Conservation (phyloP, 1,140 invertebrate species). For the Leptonema lineaticorne region DNA sequence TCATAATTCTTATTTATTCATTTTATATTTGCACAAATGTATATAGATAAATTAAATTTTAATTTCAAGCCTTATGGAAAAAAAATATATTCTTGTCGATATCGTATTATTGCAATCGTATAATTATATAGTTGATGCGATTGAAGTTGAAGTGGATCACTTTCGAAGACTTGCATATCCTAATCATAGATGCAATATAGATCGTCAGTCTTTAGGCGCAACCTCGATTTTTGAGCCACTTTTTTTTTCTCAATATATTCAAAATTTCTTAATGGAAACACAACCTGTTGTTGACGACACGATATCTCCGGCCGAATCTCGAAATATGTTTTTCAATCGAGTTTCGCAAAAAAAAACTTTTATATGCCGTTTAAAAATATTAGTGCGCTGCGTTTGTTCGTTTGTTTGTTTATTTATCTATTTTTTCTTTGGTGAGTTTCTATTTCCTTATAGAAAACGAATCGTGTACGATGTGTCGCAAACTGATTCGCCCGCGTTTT, state of each 20-base stretch:
- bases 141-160: too few relatives aligned
- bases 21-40: too few relatives aligned
- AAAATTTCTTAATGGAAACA: neutral
- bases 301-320: neutral
- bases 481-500: slow-evolving; percentile 4
- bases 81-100: too few relatives aligned
- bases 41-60: too few relatives aligned
- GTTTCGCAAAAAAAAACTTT: neutral
- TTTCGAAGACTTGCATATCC: too few relatives aligned
- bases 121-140: too few relatives aligned
- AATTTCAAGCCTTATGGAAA: too few relatives aligned
- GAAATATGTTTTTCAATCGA: neutral
- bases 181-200: too few relatives aligned
- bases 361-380: neutral
- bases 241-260: neutral
- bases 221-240: neutral
- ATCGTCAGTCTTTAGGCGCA: too few relatives aligned
- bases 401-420: neutral
- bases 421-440: neutral
- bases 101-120: too few relatives aligned
- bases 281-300: slow-evolving; percentile 1
- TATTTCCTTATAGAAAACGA: neutral
- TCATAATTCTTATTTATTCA: too few relatives aligned
- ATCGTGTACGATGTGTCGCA: neutral
- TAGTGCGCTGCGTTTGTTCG: neutral